Base-by-base conservation (phyloP, 1,140 invertebrate genomes). In the Zaprionus gabonicus region DNA sequence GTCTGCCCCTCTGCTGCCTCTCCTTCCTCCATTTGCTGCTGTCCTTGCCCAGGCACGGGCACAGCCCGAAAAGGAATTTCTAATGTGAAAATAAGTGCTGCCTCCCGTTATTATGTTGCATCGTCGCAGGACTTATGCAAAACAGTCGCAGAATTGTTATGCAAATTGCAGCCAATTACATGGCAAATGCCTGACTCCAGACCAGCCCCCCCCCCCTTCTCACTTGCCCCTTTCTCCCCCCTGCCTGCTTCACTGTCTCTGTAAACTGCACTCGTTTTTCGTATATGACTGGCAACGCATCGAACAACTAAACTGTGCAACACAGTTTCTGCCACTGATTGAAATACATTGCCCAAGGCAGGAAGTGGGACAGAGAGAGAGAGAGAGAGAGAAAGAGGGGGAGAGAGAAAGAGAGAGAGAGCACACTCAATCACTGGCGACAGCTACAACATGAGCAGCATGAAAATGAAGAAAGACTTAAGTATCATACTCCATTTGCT, bases 91-190 rank as follows among this genome's bases (percentile, higher is more conserved):
- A 78, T 88, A 90, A 90, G 85, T 90, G 86, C 70, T 72, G 66
- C 69, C 64, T 82, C 31, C 38, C 65, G 85, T 81, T 87, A 88
- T 88, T 81, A 90, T 90, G 85, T 90, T 90, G 84, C 86, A 84
- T 72, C 74, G 78, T 88, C 71, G 76, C 78, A 81, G 81, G 85
- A 88, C 81, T 88, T 90, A 90, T 90, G 85, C 85, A 90, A 90
- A 90, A 90, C 85, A 90, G 85, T 90, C 85, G 78, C 85, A 82
- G 85, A 90, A 90, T 90, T 90, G 85, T 90, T 90, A 90, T 90
- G 85, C 85, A 90, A 90, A 90, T 90, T 90, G 85, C 81, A 80
- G 85, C 81, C 85, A 90, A 90, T 90, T 90, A 90, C 86, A 90
- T 81, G 72, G 78, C 85, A 84, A 77, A 87, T 80, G 83, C 83